Evolutionary conservation across 1,140 invertebrate genomes (phyloP).

Genomic region (Drusus annulatus): DNA sequence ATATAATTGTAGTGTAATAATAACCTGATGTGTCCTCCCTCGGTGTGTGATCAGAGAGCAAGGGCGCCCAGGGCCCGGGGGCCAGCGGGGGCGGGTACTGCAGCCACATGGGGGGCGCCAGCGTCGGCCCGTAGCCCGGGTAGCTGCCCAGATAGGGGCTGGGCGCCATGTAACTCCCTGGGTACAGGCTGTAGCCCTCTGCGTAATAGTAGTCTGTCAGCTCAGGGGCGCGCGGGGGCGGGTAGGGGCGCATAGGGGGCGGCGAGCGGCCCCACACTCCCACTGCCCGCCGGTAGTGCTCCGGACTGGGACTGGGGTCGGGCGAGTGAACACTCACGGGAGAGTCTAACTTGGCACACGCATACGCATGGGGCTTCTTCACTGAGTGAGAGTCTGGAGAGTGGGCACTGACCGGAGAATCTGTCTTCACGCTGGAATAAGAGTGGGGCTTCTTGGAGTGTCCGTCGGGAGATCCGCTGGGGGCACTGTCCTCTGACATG

Average conservation of each 20-base stretch:
- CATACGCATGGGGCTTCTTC: slow-evolving; percentile 63
- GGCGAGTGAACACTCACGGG: slow-evolving; percentile 65
- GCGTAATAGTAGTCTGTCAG: slow-evolving; percentile 60
- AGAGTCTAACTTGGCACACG: slow-evolving; percentile 65
- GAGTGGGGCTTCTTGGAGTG: slow-evolving; percentile 64
- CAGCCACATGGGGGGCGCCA: slow-evolving; percentile 60
- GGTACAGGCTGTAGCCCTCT: slow-evolving; percentile 63
- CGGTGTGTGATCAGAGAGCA: slow-evolving; percentile 67
- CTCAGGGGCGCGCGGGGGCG: slow-evolving; percentile 57
- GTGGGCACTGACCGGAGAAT: slow-evolving; percentile 54
- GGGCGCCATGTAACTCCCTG: slow-evolving; percentile 64
- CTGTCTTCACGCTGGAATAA: slow-evolving; percentile 6
- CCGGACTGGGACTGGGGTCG: slow-evolving; percentile 65
- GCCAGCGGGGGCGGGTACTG: slow-evolving; percentile 61
- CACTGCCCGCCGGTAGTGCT: slow-evolving; percentile 44
- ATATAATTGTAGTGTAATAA: not conserved
- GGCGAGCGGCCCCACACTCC: too few relatives aligned
- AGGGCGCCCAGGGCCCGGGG: slow-evolving; percentile 66
- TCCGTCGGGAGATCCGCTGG: slow-evolving; percentile 60
- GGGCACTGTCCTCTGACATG: slow-evolving; percentile 65
- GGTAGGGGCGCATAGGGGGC: slow-evolving; percentile 60
- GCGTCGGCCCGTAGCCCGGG: slow-evolving; percentile 57
- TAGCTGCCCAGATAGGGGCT: slow-evolving; percentile 51
- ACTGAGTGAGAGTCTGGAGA: slow-evolving; percentile 63
- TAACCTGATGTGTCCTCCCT: slow-evolving; percentile 69